phyloP scores from a whole-genome alignment of 2,113 vertebrate genomes.

The Odocoileus virginianus region DNA sequence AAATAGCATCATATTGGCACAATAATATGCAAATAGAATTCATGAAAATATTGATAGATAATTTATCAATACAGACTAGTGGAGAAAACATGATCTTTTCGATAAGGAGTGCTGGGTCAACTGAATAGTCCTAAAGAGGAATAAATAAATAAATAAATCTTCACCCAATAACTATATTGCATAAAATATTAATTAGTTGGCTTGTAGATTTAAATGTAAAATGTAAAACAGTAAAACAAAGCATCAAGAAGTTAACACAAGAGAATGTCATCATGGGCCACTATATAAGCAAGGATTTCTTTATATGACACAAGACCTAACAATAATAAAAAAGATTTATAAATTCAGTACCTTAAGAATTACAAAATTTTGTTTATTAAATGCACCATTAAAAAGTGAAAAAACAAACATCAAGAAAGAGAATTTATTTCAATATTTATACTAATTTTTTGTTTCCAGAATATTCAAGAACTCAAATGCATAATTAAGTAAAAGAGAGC shows the following conservation, averaged over 20 bases:
- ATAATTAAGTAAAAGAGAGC: neutral
- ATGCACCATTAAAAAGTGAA: neutral
- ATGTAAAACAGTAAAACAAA: neutral
- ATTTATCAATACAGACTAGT: neutral
- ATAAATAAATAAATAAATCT: neutral
- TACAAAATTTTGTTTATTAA: neutral
- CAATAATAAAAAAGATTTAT: neutral
- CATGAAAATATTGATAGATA: neutral
- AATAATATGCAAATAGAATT: neutral
- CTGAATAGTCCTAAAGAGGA: neutral
- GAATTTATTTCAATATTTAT: neutral
- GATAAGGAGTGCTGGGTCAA: neutral
- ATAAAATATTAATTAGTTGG: neutral
- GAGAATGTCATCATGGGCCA: neutral
- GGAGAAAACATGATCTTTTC: neutral
- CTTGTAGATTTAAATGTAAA: neutral
- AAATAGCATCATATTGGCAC: neutral
- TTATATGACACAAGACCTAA: neutral
- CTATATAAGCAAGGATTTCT: neutral
- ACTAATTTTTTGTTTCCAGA: neutral
- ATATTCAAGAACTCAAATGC: neutral
- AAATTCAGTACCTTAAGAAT: neutral
- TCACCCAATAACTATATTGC: neutral
- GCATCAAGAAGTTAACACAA: neutral
- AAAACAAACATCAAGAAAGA: neutral